These are phyloP conservation scores for Alcis repandata DNA, from an alignment of 2,888 invertebrate genomes.

Conservation along the genomic window DNA sequence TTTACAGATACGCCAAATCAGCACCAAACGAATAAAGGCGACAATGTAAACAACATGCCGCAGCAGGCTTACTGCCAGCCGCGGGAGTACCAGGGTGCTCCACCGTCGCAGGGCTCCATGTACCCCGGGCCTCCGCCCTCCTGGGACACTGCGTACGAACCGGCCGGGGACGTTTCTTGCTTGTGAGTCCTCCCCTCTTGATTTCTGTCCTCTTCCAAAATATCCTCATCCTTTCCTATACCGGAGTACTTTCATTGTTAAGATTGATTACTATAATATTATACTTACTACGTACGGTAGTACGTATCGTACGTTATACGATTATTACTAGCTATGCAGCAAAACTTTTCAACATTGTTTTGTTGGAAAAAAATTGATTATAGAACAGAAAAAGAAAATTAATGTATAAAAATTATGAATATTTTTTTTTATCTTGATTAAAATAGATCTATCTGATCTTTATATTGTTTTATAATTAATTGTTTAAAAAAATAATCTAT, in stretches of 20 bases:
- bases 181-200: slow-evolving; percentile 84
- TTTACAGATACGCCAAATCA: slow-evolving; percentile 81
- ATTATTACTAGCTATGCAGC: too few species aligned
- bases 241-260: slow-evolving; percentile 19
- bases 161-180: slow-evolving; percentile 83
- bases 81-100: slow-evolving; percentile 74
- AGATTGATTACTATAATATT: slow-evolving; percentile 8
- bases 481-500: too few species aligned
- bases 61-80: slow-evolving; percentile 76
- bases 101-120: slow-evolving; percentile 68
- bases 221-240: slow-evolving; percentile 45
- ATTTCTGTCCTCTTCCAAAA: slow-evolving; percentile 65
- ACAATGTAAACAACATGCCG: slow-evolving; percentile 86
- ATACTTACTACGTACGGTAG: too few species aligned
- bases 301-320: too few species aligned
- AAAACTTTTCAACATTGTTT: too few species aligned
- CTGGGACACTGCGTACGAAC: slow-evolving; percentile 83
- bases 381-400: too few species aligned
- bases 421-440: too few species aligned
- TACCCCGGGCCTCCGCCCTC: slow-evolving; percentile 71
- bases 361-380: too few species aligned
- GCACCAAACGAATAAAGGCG: slow-evolving; percentile 79
- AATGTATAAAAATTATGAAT: too few species aligned
- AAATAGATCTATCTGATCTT: too few species aligned
- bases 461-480: too few species aligned